Conservation (phyloP, 2,797 vertebrate species). For the Dromococcyx pavoninus region DNA sequence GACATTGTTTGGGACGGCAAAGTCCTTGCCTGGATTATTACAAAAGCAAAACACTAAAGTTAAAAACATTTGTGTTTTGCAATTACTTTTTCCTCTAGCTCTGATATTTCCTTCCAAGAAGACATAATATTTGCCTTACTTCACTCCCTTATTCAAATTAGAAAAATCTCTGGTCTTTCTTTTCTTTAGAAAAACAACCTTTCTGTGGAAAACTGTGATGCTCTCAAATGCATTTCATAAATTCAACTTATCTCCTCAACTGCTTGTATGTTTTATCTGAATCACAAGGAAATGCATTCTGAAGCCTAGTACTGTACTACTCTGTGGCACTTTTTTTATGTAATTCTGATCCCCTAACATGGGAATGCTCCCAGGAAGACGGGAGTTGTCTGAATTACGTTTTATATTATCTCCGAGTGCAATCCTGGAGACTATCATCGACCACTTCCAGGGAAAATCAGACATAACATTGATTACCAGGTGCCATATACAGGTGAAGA, state of each 20-base stretch:
- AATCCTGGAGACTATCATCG: not conserved
- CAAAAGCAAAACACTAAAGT: not conserved
- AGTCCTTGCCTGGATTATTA: not conserved
- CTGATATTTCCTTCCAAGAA: not conserved
- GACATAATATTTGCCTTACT: not conserved
- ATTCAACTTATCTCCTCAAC: not conserved
- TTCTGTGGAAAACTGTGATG: not conserved
- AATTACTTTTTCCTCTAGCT: not conserved
- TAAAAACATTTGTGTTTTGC: not conserved
- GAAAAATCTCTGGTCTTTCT: fast-evolving
- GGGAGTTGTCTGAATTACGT: not conserved
- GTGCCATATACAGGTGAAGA: not conserved
- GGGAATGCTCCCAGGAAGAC: not conserved
- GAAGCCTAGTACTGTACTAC: not conserved
- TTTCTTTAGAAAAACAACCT: not conserved
- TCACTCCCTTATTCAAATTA: not conserved
- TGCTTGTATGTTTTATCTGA: not conserved
- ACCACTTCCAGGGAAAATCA: not conserved
- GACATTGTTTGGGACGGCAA: not conserved
- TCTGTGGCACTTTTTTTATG: not conserved
- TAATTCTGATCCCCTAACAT: not conserved
- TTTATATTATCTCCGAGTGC: not conserved
- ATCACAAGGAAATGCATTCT: not conserved
- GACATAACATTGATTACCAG: not conserved
- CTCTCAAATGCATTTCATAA: not conserved